A percentile compares a stretch with the other conserved stretches of the same genome.
These are phyloP conservation scores for Engystomops pustulosus DNA, from an alignment of 2,113 vertebrate genomes.

Conservation along the genomic window DNA sequence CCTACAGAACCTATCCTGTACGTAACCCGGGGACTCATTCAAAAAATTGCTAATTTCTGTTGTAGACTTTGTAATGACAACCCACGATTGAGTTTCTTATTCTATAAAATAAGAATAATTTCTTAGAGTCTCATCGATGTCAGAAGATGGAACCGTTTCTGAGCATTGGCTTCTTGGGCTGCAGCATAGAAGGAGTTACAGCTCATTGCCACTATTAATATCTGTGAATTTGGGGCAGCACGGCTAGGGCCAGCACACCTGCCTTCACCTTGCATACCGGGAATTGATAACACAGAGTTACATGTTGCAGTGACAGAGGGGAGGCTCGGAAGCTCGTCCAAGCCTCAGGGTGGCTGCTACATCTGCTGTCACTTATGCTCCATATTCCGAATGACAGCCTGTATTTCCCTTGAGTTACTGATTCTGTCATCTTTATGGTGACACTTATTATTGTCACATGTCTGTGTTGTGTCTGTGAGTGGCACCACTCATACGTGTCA, in stretches of 20 bases:
- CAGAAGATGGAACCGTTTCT: neutral
- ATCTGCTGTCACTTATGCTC: slow-evolving; percentile 58
- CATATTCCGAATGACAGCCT: slow-evolving; percentile 58
- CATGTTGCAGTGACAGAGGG: slow-evolving; percentile 45
- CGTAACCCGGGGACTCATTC: no score
- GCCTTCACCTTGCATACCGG: slow-evolving; percentile 44
- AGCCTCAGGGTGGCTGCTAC: slow-evolving; percentile 56
- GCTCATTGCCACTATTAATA: neutral
- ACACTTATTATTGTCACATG: slow-evolving; percentile 60
- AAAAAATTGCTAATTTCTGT: no score
- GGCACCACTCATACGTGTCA: slow-evolving; percentile 25
- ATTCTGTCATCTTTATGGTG: slow-evolving; percentile 57
- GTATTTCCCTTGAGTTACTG: slow-evolving; percentile 57
- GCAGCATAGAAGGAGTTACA: neutral
- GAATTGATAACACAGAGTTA: slow-evolving; percentile 34
- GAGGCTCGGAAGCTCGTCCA: slow-evolving; percentile 30
- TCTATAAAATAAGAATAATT: neutral
- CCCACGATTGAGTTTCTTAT: neutral
- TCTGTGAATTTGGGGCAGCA: neutral
- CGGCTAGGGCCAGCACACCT: slow-evolving; percentile 12
- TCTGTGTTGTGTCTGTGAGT: slow-evolving; percentile 42
- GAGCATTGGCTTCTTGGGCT: no score
- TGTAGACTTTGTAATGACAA: neutral
- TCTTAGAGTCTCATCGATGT: neutral
- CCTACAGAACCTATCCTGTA: no score